A percentile compares a stretch with the other conserved stretches of the same genome.
phyloP scores from a whole-genome alignment of 2,888 invertebrate genomes.

The Cryptocheilus praepositus region DNA sequence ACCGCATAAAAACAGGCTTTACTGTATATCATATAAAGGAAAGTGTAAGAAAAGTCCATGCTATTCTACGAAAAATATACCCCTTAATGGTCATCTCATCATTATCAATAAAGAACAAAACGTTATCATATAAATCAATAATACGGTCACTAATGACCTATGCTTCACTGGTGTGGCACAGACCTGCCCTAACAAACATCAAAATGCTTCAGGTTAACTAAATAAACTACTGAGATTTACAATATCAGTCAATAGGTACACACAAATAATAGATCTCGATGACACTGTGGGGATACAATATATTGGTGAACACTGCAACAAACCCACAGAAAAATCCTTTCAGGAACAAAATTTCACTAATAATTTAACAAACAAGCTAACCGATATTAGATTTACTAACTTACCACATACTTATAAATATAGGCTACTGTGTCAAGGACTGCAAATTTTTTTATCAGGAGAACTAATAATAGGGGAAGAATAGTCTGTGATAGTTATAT shows the following conservation, averaged over 20 bases:
- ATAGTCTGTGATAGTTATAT: too few relatives aligned
- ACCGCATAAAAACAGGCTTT: too few relatives aligned
- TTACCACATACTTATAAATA: neutral
- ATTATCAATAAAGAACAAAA: slow-evolving; percentile 41
- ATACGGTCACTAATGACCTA: slow-evolving; percentile 48
- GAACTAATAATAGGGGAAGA: too few relatives aligned
- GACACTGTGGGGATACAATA: slow-evolving; percentile 5
- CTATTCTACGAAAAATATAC: slow-evolving; percentile 41
- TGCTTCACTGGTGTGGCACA: slow-evolving; percentile 49
- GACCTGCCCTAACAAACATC: slow-evolving; percentile 25
- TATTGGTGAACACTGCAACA: neutral
- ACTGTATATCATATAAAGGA: slow-evolving; percentile 45
- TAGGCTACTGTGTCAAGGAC: neutral
- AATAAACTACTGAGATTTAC: slow-evolving; percentile 40
- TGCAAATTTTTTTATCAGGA: too few relatives aligned
- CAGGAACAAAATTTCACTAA: neutral
- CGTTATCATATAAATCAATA: slow-evolving; percentile 50
- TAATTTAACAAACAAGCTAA: neutral
- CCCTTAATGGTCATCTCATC: slow-evolving; percentile 43
- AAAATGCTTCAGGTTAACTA: slow-evolving; percentile 40
- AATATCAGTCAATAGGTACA: slow-evolving; percentile 29
- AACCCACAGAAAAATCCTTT: slow-evolving; percentile 6
- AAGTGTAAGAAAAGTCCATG: slow-evolving; percentile 36
- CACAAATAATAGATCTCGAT: slow-evolving; percentile 34
- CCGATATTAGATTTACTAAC: neutral